phyloP scores from a whole-genome alignment of 2,888 invertebrate species.

The Nephrotoma appendiculata region DNA sequence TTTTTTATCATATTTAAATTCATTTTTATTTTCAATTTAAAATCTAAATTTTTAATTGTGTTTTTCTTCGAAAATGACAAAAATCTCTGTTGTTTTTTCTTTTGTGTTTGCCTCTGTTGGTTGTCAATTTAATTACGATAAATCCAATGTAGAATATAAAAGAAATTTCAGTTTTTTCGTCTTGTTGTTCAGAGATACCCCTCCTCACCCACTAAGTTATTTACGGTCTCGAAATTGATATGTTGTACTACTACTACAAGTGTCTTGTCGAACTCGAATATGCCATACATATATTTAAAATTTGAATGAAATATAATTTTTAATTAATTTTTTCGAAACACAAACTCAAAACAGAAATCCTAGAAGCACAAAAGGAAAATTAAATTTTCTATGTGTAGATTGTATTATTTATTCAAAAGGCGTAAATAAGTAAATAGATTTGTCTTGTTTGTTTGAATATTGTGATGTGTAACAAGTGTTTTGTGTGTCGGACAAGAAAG shows the following conservation, averaged over 20 bases:
- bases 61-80: not conserved
- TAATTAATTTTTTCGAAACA: not conserved
- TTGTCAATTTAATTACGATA: not conserved
- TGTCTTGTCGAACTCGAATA: too few species aligned
- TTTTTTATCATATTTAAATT: not conserved
- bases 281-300: too few species aligned
- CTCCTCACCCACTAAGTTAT: too few species aligned
- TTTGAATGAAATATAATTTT: not conserved
- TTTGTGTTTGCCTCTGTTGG: not conserved
- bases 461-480: not conserved
- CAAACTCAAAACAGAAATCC: not conserved
- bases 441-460: not conserved
- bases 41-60: not conserved
- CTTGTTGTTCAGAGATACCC: not conserved
- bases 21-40: not conserved
- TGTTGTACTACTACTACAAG: too few species aligned
- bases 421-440: not conserved
- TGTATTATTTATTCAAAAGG: not conserved
- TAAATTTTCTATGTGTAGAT: not conserved
- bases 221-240: too few species aligned
- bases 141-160: not conserved
- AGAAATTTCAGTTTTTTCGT: not conserved
- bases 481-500: not conserved
- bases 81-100: not conserved
- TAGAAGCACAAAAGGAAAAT: not conserved